Base-by-base conservation (phyloP, 2,113 vertebrate species). In the Romanogobio albipinnatus region DNA sequence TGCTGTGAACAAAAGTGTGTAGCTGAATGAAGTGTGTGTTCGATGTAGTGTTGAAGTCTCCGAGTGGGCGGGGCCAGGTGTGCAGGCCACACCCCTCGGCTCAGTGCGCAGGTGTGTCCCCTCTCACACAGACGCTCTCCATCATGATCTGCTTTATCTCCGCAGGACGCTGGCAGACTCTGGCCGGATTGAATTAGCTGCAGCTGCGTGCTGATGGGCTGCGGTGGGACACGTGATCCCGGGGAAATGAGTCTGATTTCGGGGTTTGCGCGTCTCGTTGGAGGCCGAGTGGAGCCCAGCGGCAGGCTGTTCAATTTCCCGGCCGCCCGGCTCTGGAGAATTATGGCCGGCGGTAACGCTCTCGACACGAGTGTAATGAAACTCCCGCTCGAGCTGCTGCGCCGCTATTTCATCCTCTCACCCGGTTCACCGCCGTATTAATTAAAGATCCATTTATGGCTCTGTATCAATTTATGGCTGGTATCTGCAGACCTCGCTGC, bases 381-480 rank as follows among this genome's bases (percentile, higher is more conserved):
- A 76, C 82, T 64, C 22, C 17, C 43, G 64, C 47, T 76, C 62
- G 14, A 81, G 58, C 58, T 26, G 84, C 75, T 39, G 29, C 29
- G 29, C 71, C 80, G 45, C 58, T 51, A 39, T 83, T 86, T 64
- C 36, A 53, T 68, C 77, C 62, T 43, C 33, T 74, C 47, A 36
- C 59, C 24, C 15, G 2, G 51, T 53, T 81, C 33, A 36, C 29
- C n/a, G n/a, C 53, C 84, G 59, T 84, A 84, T 87, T 89, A 86
- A 89, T 90, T 88, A 87, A 88, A 85, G 83, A 85, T 88, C 82
- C 76, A 86, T 86, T 86, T 85, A 84, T 83, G 71, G 61, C 26
- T 39, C 79, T 45, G 58, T 87, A 84, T 84, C 79, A 88, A 71
- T 74, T 86, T 74, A 77, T 66, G 80, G 58, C 83, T 84, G 26